Conservation (phyloP, 1,140 invertebrate genomes). For the Papilio polyxenes region DNA sequence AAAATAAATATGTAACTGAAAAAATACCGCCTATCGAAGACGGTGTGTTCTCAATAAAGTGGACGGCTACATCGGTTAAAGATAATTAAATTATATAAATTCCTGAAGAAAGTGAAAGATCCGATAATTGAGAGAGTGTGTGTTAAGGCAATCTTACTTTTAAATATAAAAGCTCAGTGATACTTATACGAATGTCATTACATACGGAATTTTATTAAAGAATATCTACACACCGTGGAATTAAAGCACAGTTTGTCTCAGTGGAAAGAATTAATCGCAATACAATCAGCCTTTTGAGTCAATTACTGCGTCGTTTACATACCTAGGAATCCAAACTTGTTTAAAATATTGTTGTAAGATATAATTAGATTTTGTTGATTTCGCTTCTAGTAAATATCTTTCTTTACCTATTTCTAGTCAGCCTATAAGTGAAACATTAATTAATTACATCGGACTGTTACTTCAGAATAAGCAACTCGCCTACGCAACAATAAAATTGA, state of each 20-base stretch:
- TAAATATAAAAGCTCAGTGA: background rate
- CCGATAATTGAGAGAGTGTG: background rate
- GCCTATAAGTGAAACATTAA: background rate
- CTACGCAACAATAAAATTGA: conserved; percentile 30
- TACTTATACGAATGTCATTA: background rate
- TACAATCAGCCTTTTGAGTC: background rate
- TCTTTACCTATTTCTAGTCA: background rate
- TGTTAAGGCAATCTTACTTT: background rate
- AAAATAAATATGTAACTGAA: background rate
- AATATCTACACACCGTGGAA: background rate
- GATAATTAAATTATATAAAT: background rate
- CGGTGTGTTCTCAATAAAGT: background rate
- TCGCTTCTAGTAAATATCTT: background rate
- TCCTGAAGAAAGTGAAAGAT: background rate
- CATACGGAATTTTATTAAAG: background rate
- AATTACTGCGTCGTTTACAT: background rate
- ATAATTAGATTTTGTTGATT: background rate
- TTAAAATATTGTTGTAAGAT: background rate
- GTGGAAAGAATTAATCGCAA: background rate
- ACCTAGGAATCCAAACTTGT: background rate
- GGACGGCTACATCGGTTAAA: background rate
- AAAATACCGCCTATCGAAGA: background rate
- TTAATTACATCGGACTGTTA: background rate
- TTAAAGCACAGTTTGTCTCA: background rate
- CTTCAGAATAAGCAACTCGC: background rate